Evolutionary conservation across 2,888 invertebrate genomes (phyloP).

Genomic region (Hecatera dysodea): DNA sequence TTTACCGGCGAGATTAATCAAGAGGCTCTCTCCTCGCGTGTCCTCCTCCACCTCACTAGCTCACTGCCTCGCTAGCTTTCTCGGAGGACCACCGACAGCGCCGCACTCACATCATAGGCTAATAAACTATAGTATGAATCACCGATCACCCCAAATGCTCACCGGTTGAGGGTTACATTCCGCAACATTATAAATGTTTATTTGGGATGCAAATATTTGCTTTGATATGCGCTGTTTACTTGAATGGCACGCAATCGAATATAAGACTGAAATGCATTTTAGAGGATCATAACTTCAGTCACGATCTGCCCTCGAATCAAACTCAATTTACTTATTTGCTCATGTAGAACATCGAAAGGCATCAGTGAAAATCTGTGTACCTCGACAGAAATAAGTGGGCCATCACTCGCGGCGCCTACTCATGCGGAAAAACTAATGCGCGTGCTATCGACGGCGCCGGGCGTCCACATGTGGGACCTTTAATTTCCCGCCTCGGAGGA

Average conservation of each 20-base stretch:
- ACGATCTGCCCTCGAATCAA: constrained; percentile 32
- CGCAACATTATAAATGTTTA: constrained; percentile 9
- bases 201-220: constrained; percentile 7
- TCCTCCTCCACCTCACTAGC: constrained; percentile 19
- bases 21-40: constrained; percentile 69
- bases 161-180: neutral
- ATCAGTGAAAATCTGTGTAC: constrained; percentile 48
- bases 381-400: constrained; percentile 58
- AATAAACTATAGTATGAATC: constrained; percentile 16
- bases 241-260: neutral
- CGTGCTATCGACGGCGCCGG: constrained; percentile 68
- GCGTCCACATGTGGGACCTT: constrained; percentile 74
- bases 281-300: neutral
- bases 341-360: constrained; percentile 58
- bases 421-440: constrained; percentile 76
- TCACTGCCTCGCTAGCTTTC: neutral
- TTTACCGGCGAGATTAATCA: constrained; percentile 82
- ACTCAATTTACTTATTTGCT: constrained; percentile 56
- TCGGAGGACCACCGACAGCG: neutral
- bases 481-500: constrained; percentile 82
- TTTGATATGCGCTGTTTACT: constrained; percentile 1
- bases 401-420: constrained; percentile 53
- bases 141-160: constrained; percentile 21
- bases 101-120: constrained; percentile 25
- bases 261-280: neutral